Conservation (phyloP, 2,113 vertebrate species). For the Apaloderma vittatum region DNA sequence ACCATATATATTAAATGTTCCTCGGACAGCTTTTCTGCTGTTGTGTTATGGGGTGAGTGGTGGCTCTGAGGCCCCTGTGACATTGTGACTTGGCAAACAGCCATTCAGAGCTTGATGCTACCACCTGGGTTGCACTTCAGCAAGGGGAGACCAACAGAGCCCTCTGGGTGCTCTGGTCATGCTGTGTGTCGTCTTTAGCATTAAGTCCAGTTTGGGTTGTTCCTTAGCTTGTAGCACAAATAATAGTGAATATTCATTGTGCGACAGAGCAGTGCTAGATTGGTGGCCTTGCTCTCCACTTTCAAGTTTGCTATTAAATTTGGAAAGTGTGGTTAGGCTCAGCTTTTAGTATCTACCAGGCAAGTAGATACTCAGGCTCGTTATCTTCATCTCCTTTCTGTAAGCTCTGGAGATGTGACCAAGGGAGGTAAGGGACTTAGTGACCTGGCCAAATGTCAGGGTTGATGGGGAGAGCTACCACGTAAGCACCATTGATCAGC, state of each 20-base stretch:
- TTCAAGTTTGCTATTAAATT: neutral
- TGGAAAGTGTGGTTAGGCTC: neutral
- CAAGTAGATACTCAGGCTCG: neutral
- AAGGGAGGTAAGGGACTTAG: neutral
- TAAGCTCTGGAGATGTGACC: neutral
- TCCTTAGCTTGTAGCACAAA: neutral
- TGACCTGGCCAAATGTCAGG: too few species aligned
- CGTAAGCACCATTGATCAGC: rapidly evolving
- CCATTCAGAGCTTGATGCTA: neutral
- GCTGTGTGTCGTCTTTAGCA: neutral
- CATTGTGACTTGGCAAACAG: neutral
- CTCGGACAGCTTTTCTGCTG: neutral
- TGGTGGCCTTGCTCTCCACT: neutral
- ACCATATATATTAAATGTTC: neutral
- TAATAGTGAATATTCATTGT: neutral
- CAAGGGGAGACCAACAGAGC: neutral
- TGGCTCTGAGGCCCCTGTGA: neutral
- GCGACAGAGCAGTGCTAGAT: neutral
- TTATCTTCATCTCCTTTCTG: neutral
- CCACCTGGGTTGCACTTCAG: neutral
- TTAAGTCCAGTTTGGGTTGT: neutral
- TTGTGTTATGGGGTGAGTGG: neutral
- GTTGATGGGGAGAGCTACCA: rapidly evolving
- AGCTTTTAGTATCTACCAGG: neutral
- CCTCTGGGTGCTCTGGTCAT: neutral